A percentile compares a stretch with the other conserved stretches of the same genome.
These are phyloP conservation scores for Trichacis sp. DNA, from an alignment of 2,888 invertebrate species.

Conservation along the genomic window DNA sequence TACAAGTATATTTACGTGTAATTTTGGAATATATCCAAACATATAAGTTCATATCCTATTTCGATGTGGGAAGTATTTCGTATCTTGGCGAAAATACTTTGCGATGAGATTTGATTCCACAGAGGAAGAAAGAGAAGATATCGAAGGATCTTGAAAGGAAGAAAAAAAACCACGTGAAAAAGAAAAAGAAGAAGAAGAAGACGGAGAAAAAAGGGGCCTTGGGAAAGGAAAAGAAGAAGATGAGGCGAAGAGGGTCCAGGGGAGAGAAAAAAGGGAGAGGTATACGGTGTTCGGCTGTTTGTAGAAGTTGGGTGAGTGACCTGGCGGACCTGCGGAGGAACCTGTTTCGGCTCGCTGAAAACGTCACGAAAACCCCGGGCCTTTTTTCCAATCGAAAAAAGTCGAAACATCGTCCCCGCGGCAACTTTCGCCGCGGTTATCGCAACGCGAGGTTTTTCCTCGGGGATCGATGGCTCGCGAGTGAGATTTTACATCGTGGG, in stretches of 20 bases:
- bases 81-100: not conserved
- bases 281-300: slow-evolving; percentile 57
- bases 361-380: slow-evolving; percentile 25
- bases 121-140: slow-evolving; percentile 4
- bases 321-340: slow-evolving; percentile 58
- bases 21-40: too few species aligned
- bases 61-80: too few species aligned
- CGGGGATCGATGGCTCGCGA: too few species aligned
- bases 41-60: too few species aligned
- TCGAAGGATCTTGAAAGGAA: slow-evolving; percentile 26
- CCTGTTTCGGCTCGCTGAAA: slow-evolving; percentile 51
- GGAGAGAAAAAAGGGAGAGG: slow-evolving; percentile 38
- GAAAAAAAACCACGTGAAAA: slow-evolving; percentile 29
- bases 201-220: slow-evolving; percentile 19
- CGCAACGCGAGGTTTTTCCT: too few species aligned
- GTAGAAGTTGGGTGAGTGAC: slow-evolving; percentile 67
- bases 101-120: not conserved
- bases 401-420: not conserved
- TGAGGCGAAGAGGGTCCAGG: slow-evolving; percentile 17
- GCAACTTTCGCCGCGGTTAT: too few species aligned
- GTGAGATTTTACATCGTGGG: too few species aligned
- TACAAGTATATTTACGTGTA: too few species aligned
- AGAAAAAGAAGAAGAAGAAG: slow-evolving; percentile 20
- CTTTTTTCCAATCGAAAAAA: slow-evolving; percentile 2
- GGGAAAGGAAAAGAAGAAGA: slow-evolving; percentile 10